phyloP scores from a whole-genome alignment of 2,797 vertebrate genomes.

The Schizopygopsis malacanthus region DNA sequence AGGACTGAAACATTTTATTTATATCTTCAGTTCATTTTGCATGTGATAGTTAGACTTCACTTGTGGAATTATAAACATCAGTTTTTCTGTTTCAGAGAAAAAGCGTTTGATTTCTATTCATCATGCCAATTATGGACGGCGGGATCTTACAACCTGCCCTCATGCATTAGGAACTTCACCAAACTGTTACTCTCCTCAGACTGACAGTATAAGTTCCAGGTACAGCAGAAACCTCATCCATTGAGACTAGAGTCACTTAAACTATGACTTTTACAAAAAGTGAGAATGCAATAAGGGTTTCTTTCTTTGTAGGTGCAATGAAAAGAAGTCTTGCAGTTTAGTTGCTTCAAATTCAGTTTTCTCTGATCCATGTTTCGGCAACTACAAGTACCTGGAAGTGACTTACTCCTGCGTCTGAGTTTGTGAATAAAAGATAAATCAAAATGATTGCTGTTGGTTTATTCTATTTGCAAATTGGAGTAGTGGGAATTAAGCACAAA shows the following conservation, averaged over 20 bases:
- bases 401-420: slow-evolving; percentile 4
- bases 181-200: slow-evolving; percentile 29
- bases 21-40: background rate
- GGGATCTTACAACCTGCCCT: slow-evolving; percentile 20
- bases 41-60: background rate
- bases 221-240: background rate
- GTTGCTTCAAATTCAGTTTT: slow-evolving; percentile 28
- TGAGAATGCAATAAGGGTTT: background rate
- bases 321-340: slow-evolving; percentile 14
- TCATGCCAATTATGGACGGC: slow-evolving; percentile 29
- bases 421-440: background rate
- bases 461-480: too few relatives aligned
- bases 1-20: too few relatives aligned
- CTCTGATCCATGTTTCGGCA: slow-evolving; percentile 27
- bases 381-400: slow-evolving; percentile 47
- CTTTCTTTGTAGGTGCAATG: slow-evolving; percentile 12
- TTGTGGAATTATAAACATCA: background rate
- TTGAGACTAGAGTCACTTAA: background rate
- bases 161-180: background rate
- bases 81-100: background rate
- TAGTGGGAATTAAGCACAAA: too few relatives aligned
- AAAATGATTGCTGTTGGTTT: too few relatives aligned
- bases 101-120: background rate
- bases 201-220: slow-evolving; percentile 13
- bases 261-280: background rate